Evolutionary conservation across 2,113 vertebrate species (phyloP).

Genomic region (Argyrosomus japonicus): DNA sequence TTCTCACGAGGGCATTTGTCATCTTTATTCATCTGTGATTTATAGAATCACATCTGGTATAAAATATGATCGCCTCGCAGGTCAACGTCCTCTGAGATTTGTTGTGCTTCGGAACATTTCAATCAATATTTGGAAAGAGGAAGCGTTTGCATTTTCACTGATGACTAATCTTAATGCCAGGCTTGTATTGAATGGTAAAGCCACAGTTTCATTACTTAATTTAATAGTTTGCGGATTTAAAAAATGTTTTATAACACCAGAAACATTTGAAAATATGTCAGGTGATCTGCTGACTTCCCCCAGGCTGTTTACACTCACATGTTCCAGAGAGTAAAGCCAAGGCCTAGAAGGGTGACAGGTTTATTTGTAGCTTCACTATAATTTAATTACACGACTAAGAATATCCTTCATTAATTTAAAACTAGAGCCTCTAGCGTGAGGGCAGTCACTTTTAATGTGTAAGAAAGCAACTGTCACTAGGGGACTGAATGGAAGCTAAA

Average conservation of each 20-base stretch:
- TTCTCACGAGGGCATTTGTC: background rate
- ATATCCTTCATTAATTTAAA: background rate
- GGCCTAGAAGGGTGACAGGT: background rate
- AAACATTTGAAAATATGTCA: too few relatives aligned
- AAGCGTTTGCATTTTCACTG: background rate
- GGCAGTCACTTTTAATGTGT: background rate
- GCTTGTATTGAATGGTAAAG: background rate
- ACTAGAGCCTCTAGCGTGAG: background rate
- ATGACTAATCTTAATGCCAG: background rate
- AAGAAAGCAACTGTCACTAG: background rate
- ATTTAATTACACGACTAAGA: background rate
- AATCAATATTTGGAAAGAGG: background rate
- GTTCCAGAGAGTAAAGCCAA: background rate
- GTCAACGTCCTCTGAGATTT: background rate
- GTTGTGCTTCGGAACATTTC: background rate
- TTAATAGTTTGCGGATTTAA: background rate
- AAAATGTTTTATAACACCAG: too few relatives aligned
- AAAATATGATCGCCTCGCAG: background rate
- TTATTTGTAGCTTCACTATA: background rate
- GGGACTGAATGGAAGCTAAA: conserved; percentile 5
- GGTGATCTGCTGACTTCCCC: background rate
- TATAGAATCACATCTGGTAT: background rate
- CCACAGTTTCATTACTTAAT: background rate
- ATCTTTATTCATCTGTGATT: background rate
- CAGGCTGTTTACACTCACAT: too few relatives aligned